These are phyloP conservation scores for Oenanthe melanoleuca DNA, from an alignment of 2,113 vertebrate genomes.

Conservation along the genomic window DNA sequence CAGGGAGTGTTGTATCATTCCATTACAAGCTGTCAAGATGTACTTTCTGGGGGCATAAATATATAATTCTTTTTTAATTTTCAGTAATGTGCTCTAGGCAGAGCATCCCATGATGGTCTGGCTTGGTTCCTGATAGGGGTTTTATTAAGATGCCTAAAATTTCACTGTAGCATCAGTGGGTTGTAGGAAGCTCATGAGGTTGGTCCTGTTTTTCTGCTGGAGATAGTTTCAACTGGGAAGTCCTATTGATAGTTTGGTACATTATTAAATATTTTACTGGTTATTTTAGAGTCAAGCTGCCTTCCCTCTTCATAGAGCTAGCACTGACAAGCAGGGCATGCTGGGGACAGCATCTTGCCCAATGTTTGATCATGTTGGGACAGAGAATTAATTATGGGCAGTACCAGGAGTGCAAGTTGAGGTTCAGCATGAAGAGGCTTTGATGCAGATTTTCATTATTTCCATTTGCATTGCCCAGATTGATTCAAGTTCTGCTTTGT, in stretches of 20 bases:
- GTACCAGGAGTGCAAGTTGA: background rate
- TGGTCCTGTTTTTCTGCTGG: background rate
- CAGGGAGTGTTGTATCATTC: background rate
- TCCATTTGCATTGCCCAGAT: background rate
- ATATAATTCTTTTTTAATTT: background rate
- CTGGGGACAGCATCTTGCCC: background rate
- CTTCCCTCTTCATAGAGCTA: background rate
- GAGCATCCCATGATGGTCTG: fast-evolving
- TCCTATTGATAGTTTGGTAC: fast-evolving
- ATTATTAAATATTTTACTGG: background rate
- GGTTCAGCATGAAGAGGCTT: fast-evolving
- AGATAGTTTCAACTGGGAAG: background rate
- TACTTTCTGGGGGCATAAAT: background rate
- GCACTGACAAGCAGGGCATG: background rate
- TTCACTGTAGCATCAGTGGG: background rate
- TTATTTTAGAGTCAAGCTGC: background rate
- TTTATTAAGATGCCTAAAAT: background rate
- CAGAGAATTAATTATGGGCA: background rate
- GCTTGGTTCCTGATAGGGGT: background rate
- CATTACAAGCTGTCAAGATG: background rate
- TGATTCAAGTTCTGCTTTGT: background rate
- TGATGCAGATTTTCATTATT: background rate
- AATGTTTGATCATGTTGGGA: background rate
- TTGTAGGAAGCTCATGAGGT: background rate
- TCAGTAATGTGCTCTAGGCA: background rate